Base-by-base conservation (phyloP, 2,888 invertebrate genomes). In the Zelleria hepariella region DNA sequence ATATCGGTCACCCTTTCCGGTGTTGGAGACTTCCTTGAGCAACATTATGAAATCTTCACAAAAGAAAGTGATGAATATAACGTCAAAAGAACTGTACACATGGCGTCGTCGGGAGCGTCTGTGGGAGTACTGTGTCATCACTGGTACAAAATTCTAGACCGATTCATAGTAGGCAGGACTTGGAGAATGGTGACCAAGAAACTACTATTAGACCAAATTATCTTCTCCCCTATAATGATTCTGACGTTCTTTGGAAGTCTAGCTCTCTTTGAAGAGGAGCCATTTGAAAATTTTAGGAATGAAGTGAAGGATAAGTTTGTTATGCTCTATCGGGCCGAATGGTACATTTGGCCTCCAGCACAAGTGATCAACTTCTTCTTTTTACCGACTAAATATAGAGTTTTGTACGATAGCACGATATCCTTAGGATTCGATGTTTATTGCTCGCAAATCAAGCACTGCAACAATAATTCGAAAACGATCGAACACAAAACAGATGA, bases 331-430 rank as follows among this genome's bases (percentile, higher is more conserved):
- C 84, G 91, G 20, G 97, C 96, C 0, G 98, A 98, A 77, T 98
- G 97, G 95, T 82, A 96, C 63, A 92, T 98, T 5, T 98, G 98
- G 98, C 98, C 98, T 0, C 95, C 96, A 0, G 97, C 97, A 0
- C 98, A 98, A 81, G 86, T 96, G 51, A 90, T 98, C 24, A 98
- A 98, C 80, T 98, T 98, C 81, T 96, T 94, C 76, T 93, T 95
- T 73, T 80, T 98, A 66, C 96, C 98, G 2, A 92, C 94, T 7
- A 92, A 91, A 69, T 98, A 92, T 78, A 91, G 98, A 70, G 96
- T 98, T 32, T 86, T 98, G 25, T 98, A 97, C 80, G 97, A 97
- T 75, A 97, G 95, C 75, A 91, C 92, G 0, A 93, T 97, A 74
- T 96, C 96, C 26, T 89, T 97, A 74, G 95, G 95, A 0, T 97